Conservation (phyloP, 2,113 vertebrate genomes). For the Tachuris rubrigastra region DNA sequence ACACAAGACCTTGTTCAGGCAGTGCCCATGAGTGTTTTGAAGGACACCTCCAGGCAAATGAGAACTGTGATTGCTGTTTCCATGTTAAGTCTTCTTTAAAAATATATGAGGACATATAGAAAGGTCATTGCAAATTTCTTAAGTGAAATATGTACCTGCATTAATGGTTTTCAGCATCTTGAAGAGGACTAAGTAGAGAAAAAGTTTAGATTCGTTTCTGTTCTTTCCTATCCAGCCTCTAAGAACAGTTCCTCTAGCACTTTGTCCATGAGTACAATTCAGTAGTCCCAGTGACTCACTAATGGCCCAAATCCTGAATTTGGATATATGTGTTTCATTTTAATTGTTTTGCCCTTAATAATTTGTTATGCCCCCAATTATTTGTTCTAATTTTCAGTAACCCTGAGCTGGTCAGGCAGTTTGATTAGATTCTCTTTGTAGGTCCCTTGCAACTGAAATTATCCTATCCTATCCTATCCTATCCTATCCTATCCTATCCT, state of each 20-base stretch:
- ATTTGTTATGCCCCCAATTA: not conserved
- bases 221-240: not conserved
- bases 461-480: not conserved
- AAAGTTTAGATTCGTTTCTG: not conserved
- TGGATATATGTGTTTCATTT: rapidly evolving
- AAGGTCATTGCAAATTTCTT: not conserved
- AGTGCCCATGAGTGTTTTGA: not conserved
- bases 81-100: not conserved
- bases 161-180: not conserved
- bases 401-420: not conserved
- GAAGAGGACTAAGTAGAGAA: not conserved
- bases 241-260: not conserved
- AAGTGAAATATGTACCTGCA: not conserved
- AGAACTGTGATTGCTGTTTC: not conserved
- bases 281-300: not conserved
- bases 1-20: not conserved
- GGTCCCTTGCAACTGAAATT: not conserved
- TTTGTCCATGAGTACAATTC: not conserved
- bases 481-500: not conserved
- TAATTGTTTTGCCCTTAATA: not conserved
- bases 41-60: not conserved
- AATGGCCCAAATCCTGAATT: not conserved
- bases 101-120: not conserved
- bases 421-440: rapidly evolving
- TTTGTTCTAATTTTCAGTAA: not conserved